Base-by-base conservation (phyloP, 2,797 vertebrate genomes). In the Spinibarbus caldwelli region DNA sequence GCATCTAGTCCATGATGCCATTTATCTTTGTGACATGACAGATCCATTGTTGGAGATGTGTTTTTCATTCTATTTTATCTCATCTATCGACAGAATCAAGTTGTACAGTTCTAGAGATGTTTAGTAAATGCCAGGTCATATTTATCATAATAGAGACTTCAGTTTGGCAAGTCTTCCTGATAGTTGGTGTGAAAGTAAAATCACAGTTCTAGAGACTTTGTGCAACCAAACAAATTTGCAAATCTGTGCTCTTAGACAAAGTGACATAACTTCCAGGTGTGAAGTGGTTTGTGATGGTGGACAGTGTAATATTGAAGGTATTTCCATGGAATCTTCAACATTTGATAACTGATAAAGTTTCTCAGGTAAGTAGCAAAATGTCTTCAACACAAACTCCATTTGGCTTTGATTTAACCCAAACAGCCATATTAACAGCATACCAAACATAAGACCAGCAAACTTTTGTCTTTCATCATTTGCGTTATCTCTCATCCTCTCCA, bases 391-490 rank as follows among this genome's bases (percentile, higher is more conserved):
- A 19, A n/a, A 76, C 43, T 54, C 49, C 6, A 38, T 23, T 29
- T 38, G 23, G 31, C 15, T 38, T 31, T 14, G 3, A 57, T 52
- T 68, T 15, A 68, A 52, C 62, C 29, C 41, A 19, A 67, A 66
- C 62, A 36, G 26, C 34, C 19, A 23, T 6, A 36, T 36, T 29
- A 29, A 52, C n/a, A 62, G 57, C 6, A 23, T 47, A 49, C 23
- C 29, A 80, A 36, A 38, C 67, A 71, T 36, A 68, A 41, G 9
- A 54, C 31, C 66, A 19, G 34, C 7, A 38, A 57, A 67, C 8
- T 19, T 68, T 71, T 82, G 67, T 82, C 49, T 71, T 17, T 0
- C 7, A 43, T 72, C 2, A 72, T 72, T 82, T 82, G 52, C 7
- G 5, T 82, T 59, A 59, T 59, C 9, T 71, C 36, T 57, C 10